These are phyloP conservation scores for Bimastos eiseni DNA, from an alignment of 2,888 invertebrate species.

Conservation along the genomic window DNA sequence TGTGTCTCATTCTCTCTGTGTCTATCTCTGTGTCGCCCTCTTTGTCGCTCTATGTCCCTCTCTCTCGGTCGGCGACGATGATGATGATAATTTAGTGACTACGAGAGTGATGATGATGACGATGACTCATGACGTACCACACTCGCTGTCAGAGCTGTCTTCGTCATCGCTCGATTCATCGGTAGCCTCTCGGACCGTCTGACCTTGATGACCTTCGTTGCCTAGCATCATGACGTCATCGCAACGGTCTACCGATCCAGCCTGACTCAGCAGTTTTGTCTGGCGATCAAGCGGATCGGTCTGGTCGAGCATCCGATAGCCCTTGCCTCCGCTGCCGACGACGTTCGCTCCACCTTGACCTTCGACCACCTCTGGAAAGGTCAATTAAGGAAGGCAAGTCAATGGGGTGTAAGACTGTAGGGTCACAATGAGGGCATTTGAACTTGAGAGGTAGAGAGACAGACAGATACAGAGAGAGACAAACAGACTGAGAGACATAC, in stretches of 20 bases:
- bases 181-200: not conserved
- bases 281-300: not conserved
- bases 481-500: too few relatives aligned
- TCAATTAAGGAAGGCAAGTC: not conserved
- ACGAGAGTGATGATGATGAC: not conserved
- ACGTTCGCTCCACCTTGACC: not conserved
- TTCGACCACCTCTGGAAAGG: not conserved
- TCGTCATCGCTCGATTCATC: not conserved
- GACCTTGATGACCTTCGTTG: not conserved
- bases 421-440: not conserved
- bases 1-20: too few relatives aligned
- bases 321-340: not conserved
- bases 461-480: not conserved
- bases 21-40: too few relatives aligned
- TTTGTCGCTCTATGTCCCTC: too few relatives aligned
- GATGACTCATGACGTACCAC: not conserved
- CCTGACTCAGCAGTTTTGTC: not conserved
- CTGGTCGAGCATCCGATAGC: conserved; percentile 21
- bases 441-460: not conserved
- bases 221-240: conserved; percentile 13
- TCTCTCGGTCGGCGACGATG: not conserved
- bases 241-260: not conserved
- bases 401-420: not conserved
- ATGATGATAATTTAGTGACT: not conserved
- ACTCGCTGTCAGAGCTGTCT: conserved; percentile 10